phyloP scores from a whole-genome alignment of 2,797 vertebrate genomes.

The Naso thynnoides region DNA sequence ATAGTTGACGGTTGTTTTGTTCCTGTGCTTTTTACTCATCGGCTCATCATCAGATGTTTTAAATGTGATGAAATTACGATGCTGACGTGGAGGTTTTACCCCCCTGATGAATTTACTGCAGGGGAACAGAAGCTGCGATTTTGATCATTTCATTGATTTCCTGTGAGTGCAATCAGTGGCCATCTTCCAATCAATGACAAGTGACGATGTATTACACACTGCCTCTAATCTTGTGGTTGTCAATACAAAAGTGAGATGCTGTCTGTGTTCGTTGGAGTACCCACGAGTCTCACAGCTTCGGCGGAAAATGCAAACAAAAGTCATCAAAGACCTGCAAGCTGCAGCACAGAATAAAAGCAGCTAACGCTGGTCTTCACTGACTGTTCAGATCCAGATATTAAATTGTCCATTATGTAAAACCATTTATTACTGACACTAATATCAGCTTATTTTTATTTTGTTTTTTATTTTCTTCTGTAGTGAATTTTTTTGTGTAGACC shows the following conservation, averaged over 20 bases:
- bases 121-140: slow-evolving; percentile 36
- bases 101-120: slow-evolving; percentile 9
- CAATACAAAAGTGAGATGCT: slow-evolving; percentile 7
- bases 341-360: neutral
- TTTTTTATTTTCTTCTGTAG: too few relatives aligned
- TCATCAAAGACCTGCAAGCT: neutral
- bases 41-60: neutral
- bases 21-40: slow-evolving; percentile 1
- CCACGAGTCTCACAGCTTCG: neutral
- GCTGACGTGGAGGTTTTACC: slow-evolving; percentile 14
- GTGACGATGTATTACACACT: slow-evolving; percentile 28
- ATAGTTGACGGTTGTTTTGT: slow-evolving; percentile 31
- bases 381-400: neutral
- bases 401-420: slow-evolving; percentile 5
- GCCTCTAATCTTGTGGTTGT: slow-evolving; percentile 42
- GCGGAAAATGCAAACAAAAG: neutral
- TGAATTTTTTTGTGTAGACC: too few relatives aligned
- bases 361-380: neutral
- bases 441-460: too few relatives aligned
- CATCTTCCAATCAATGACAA: slow-evolving; percentile 50
- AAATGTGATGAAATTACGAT: too few relatives aligned
- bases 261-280: neutral
- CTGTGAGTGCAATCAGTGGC: slow-evolving; percentile 47
- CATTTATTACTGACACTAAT: too few relatives aligned
- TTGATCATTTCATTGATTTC: slow-evolving; percentile 61